A percentile compares a stretch with the other conserved stretches of the same genome.
Evolutionary conservation across 2,113 vertebrate genomes (phyloP).

Genomic region (Esox niger): DNA sequence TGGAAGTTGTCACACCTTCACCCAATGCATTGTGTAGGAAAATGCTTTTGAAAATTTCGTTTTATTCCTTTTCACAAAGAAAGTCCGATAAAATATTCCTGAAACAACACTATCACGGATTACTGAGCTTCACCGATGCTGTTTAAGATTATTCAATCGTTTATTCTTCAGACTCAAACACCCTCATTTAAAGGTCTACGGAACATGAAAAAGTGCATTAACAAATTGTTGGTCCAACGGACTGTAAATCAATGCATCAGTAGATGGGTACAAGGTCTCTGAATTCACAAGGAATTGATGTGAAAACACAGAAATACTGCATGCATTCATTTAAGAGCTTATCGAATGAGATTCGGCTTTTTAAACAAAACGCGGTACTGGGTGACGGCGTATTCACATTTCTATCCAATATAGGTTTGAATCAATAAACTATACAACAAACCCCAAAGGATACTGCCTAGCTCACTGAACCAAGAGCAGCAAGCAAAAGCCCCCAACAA

Average conservation of each 20-base stretch:
- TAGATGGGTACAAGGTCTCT: conserved; percentile 34
- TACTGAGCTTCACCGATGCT: conserved; percentile 45
- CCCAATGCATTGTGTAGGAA: conserved; percentile 29
- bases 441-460: conserved; percentile 33
- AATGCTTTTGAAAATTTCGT: not conserved
- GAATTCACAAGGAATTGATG: conserved; percentile 29
- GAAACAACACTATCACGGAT: conserved; percentile 35
- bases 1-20: conserved; percentile 23
- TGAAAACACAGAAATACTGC: conserved; percentile 52
- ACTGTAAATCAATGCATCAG: conserved; percentile 43
- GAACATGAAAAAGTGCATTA: conserved; percentile 57
- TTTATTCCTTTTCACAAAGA: not conserved
- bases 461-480: conserved; percentile 34
- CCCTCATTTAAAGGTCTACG: conserved; percentile 37
- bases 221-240: conserved; percentile 63
- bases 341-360: conserved; percentile 36
- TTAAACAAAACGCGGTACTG: conserved; percentile 42
- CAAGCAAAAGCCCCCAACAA: conserved; percentile 38
- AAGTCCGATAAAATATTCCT: not conserved
- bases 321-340: conserved; percentile 54
- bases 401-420: conserved; percentile 46
- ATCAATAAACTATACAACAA: conserved; percentile 32
- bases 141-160: conserved; percentile 30
- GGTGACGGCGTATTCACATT: conserved; percentile 60
- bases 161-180: conserved; percentile 35